These are phyloP conservation scores for Chloroceryle aenea DNA, from an alignment of 2,113 vertebrate species.

Conservation along the genomic window DNA sequence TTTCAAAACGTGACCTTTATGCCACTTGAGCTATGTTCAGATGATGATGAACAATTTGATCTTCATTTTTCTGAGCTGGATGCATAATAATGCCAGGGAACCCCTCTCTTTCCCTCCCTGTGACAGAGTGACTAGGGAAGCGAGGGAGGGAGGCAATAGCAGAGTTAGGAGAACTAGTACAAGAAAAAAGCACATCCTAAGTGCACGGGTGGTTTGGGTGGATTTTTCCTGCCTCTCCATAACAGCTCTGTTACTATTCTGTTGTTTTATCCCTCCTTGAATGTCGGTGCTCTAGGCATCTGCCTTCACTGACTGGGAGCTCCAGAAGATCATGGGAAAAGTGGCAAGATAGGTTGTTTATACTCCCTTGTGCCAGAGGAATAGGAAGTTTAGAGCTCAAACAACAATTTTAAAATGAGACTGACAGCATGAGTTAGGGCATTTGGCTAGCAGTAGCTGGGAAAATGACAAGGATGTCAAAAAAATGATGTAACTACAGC, in stretches of 20 bases:
- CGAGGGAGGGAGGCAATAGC: neutral
- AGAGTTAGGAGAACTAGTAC: neutral
- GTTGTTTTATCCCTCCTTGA: neutral
- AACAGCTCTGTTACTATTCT: neutral
- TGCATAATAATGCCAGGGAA: neutral
- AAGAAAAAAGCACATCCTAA: neutral
- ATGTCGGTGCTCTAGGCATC: neutral
- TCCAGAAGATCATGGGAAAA: neutral
- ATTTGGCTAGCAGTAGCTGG: neutral
- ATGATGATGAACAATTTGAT: neutral
- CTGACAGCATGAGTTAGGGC: neutral
- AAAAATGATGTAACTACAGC: neutral
- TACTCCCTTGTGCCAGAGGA: neutral
- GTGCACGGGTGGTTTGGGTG: neutral
- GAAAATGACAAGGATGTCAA: neutral
- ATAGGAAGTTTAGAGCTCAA: neutral
- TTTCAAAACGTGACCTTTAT: neutral
- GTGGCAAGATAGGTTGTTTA: neutral
- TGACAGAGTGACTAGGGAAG: neutral
- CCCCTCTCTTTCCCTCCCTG: neutral
- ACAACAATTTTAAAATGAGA: neutral
- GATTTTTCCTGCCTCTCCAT: neutral
- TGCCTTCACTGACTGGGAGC: neutral
- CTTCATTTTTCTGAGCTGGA: neutral
- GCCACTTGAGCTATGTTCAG: neutral